Percentiles rank a stretch among this genome's conserved stretches.
Evolutionary conservation across 1,140 invertebrate genomes (phyloP).

Genomic region (Acyrthosiphon pisum): DNA sequence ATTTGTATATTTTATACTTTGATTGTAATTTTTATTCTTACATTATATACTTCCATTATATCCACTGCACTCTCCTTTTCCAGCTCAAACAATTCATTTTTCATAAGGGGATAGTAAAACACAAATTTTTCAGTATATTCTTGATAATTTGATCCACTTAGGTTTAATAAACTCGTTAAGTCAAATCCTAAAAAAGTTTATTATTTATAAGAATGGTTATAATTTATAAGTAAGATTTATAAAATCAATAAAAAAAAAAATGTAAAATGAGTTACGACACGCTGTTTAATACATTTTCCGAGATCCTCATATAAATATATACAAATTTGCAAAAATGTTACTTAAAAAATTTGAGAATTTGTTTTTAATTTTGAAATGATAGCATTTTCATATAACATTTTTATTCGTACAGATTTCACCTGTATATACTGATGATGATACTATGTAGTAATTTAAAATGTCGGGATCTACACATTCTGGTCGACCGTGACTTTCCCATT

Average conservation of each 20-base stretch:
- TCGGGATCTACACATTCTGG: not conserved
- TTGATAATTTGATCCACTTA: not conserved
- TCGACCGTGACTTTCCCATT: not conserved
- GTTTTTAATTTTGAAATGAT: too few species aligned
- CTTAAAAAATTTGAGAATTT: too few species aligned
- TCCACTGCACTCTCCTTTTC: not conserved
- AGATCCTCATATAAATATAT: too few species aligned
- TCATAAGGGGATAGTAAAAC: not conserved
- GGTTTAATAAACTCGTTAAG: not conserved
- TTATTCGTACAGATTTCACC: not conserved
- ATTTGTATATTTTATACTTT: too few species aligned
- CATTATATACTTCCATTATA: not conserved
- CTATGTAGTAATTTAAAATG: not conserved
- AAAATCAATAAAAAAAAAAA: too few species aligned
- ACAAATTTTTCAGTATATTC: not conserved
- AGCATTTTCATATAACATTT: too few species aligned
- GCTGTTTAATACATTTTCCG: too few species aligned
- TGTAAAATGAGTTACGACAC: too few species aligned
- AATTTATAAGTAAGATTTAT: too few species aligned
- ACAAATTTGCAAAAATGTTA: too few species aligned
- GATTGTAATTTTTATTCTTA: not conserved
- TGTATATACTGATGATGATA: not conserved
- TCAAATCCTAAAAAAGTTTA: not conserved
- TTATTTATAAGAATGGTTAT: not conserved
- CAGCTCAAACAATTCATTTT: not conserved